Base-by-base conservation (phyloP, 2,113 vertebrate genomes). In the Thunnus thynnus region DNA sequence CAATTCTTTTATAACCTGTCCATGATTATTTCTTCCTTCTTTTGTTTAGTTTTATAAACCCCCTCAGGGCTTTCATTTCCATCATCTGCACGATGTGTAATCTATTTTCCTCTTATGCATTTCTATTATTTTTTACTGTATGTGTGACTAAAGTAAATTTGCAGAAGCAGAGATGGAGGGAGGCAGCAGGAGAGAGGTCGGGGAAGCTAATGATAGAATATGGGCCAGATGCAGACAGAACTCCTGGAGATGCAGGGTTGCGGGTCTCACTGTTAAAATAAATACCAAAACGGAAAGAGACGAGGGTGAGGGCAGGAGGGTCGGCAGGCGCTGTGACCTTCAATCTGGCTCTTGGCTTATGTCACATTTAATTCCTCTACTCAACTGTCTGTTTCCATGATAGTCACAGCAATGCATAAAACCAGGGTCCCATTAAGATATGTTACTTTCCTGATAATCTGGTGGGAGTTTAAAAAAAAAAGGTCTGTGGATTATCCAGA, bases 191-290 rank as follows among this genome's bases (percentile, higher is more conserved):
- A 54, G 61, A 41, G 83, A 55, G 69, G 47, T 72, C 8, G 10
- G 27, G 78, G 76, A 41, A 83, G 73, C 80, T 86, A 82, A 89
- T 89, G 89, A 88, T 79, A 87, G 86, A 88, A 80, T 88, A 55
- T 77, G 85, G 85, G 88, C 62, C 88, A 90, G 83, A 91, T 83
- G 75, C 77, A 71, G 63, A 64, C 74, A 61, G 62, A 84, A 68
- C 76, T 81, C 81, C 70, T 54, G 72, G 66, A 78, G 83, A 82
- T 83, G 71, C 56, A 54, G 70, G 78, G 76, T 85, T 76, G 56
- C 3, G 25, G 56, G 74, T 70, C 56, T 81, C 83, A 8, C 61
- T 70, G 87, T 18, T 85, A 41, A 72, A 82, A 88, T 84, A 80
- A 88, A 83, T 76, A 81, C 65, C n/a, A 75, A 51, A 85, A 27